Evolutionary conservation across 2,113 vertebrate species (phyloP).

Genomic region (Poeciliopsis occidentalis): DNA sequence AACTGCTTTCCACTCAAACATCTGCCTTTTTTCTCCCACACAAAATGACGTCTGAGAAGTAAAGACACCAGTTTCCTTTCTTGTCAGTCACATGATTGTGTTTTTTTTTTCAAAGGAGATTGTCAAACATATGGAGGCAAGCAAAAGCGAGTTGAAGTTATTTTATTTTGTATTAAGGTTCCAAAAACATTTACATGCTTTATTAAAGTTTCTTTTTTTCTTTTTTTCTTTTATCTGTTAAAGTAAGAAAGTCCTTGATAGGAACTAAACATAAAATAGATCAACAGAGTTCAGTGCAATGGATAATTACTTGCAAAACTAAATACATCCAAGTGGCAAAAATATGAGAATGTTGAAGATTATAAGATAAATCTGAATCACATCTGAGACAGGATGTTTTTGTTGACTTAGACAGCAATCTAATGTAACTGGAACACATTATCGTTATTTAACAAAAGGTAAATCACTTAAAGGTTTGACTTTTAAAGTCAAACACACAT

Average conservation of each 20-base stretch:
- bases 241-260: background rate
- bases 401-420: background rate
- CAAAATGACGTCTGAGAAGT: constrained; percentile 40
- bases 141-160: background rate
- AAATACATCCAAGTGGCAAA: background rate
- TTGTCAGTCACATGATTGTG: constrained; percentile 37
- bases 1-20: constrained; percentile 34
- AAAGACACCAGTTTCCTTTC: constrained; percentile 54
- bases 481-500: no score
- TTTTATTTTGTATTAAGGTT: background rate
- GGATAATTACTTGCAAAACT: background rate
- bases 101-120: background rate
- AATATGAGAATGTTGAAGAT: background rate
- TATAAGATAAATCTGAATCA: background rate
- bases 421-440: background rate
- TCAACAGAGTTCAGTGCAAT: background rate
- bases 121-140: background rate
- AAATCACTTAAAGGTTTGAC: no score
- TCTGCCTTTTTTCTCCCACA: constrained; percentile 38
- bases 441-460: background rate
- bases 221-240: background rate
- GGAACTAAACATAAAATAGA: background rate
- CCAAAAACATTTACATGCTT: background rate
- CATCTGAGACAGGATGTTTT: background rate
- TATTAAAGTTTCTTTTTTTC: background rate